These are phyloP conservation scores for Chaenocephalus aceratus DNA, from an alignment of 2,113 vertebrate species.

Conservation along the genomic window DNA sequence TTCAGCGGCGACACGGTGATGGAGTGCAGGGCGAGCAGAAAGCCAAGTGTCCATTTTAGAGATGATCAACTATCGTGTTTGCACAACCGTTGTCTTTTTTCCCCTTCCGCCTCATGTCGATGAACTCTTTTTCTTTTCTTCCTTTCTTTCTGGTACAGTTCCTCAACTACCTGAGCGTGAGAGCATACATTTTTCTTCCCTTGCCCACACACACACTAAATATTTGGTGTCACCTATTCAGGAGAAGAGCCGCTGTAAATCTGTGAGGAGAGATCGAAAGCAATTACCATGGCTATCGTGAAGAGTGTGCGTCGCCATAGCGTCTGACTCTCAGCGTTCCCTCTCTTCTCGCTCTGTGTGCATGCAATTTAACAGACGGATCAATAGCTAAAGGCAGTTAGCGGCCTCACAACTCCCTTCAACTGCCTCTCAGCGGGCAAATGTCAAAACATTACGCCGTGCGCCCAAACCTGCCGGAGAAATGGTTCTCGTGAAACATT, in stretches of 20 bases:
- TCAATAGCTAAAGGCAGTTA: constrained; percentile 94
- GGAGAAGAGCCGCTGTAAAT: constrained; percentile 88
- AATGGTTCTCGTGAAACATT: constrained; percentile 97
- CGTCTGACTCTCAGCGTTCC: constrained; percentile 88
- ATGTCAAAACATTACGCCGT: constrained; percentile 92
- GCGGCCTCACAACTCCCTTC: constrained; percentile 84
- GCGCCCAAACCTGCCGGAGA: constrained; percentile 80
- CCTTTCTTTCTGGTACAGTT: constrained; percentile 35
- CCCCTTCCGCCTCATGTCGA: constrained; percentile 18
- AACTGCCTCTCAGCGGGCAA: constrained; percentile 86
- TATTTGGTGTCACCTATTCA: constrained; percentile 93
- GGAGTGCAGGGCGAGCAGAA: constrained; percentile 64
- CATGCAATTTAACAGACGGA: constrained; percentile 95
- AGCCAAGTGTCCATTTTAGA: constrained; percentile 75
- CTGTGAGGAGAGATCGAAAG: constrained; percentile 93
- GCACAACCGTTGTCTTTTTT: constrained; percentile 61
- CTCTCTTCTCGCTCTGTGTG: constrained; percentile 82
- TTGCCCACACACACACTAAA: constrained; percentile 74
- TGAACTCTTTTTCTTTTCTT: constrained; percentile 36
- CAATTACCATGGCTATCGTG: constrained; percentile 94
- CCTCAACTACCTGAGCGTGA: constrained; percentile 21
- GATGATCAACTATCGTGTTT: constrained; percentile 76
- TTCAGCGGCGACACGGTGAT: constrained; percentile 71
- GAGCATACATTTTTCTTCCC: constrained; percentile 85
- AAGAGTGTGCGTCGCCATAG: constrained; percentile 87